Conservation (phyloP, 2,797 vertebrate species). For the Numenius phaeopus region DNA sequence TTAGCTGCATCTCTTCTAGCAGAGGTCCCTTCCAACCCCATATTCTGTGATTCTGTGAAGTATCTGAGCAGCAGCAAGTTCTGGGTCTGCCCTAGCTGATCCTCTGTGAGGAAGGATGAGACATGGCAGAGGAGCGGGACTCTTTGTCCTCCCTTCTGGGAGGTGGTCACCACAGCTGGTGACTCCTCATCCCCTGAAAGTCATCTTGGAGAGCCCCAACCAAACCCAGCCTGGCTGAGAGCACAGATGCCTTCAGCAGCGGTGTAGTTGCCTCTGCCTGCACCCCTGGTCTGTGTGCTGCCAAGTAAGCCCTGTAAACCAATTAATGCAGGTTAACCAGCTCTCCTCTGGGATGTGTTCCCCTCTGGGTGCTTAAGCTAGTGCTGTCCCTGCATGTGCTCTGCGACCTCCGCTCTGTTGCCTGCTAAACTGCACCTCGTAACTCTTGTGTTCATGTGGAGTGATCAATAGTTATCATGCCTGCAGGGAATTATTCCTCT, state of each 20-base stretch:
- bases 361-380: not conserved
- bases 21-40: no score
- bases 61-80: not conserved
- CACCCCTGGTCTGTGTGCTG: not conserved
- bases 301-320: not conserved
- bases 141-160: not conserved
- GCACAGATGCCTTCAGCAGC: not conserved
- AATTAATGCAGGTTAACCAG: not conserved
- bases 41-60: not conserved
- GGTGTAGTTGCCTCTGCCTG: not conserved
- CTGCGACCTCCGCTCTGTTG: not conserved
- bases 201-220: not conserved
- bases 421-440: not conserved
- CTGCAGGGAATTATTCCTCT: not conserved
- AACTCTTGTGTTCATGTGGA: not conserved
- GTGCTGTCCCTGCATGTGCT: not conserved
- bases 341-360: not conserved
- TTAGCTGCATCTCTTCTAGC: not conserved
- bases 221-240: not conserved
- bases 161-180: not conserved
- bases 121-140: not conserved
- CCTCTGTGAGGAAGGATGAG: not conserved
- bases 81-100: not conserved
- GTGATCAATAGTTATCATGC: not conserved
- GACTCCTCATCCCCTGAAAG: not conserved